A percentile compares a stretch with the other conserved stretches of the same genome.
Evolutionary conservation across 2,797 vertebrate species (phyloP).

Genomic region (Bucorvus abyssinicus): DNA sequence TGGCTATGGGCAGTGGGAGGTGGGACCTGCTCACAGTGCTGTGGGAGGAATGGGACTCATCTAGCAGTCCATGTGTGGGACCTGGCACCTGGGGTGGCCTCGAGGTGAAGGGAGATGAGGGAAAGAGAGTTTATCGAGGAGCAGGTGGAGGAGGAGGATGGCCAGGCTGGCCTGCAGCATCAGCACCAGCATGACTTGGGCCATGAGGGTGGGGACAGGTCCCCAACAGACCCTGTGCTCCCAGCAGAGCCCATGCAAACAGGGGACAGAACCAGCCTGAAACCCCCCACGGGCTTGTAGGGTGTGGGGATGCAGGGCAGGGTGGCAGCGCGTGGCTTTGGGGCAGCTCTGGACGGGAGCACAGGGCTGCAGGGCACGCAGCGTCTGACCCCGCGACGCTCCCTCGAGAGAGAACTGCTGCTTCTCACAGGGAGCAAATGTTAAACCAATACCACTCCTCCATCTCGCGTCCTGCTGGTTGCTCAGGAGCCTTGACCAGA

Average conservation of each 20-base stretch:
- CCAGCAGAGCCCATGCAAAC: not conserved
- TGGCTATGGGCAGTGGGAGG: too few relatives aligned
- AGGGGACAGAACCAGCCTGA: not conserved
- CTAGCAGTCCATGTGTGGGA: accelerated
- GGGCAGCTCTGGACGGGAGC: not conserved
- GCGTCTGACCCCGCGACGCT: too few relatives aligned
- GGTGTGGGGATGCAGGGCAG: not conserved
- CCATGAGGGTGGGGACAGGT: accelerated
- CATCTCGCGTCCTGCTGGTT: not conserved
- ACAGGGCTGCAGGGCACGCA: not conserved
- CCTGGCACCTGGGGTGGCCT: not conserved
- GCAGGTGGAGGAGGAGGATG: not conserved
- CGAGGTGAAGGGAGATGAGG: accelerated
- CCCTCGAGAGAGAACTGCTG: too few relatives aligned
- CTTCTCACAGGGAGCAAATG: not conserved
- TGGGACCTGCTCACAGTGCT: accelerated
- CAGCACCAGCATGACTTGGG: not conserved
- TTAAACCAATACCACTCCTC: too few relatives aligned
- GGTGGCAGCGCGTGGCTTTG: not conserved
- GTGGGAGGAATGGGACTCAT: accelerated
- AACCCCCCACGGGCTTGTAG: accelerated
- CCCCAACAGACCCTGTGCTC: not conserved
- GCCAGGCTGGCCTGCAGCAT: not conserved
- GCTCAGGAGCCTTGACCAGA: not conserved
- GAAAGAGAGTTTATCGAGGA: not conserved